Percentiles rank a stretch among this genome's conserved stretches.
These are phyloP conservation scores for Myotis pilosus DNA, from an alignment of 2,797 vertebrate species.

Conservation along the genomic window DNA sequence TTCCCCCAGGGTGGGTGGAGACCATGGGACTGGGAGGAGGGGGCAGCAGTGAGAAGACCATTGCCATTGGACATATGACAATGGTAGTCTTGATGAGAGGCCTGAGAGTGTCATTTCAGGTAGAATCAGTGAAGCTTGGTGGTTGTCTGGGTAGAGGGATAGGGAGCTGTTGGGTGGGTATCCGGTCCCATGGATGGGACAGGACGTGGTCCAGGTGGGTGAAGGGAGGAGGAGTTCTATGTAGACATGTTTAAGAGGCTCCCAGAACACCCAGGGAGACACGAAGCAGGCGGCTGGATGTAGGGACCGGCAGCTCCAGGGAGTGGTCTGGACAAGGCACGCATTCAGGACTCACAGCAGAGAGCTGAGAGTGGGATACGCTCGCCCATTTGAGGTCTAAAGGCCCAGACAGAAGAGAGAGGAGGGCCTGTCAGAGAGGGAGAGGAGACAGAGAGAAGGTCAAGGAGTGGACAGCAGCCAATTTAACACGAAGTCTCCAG, in stretches of 20 bases:
- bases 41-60: too few relatives aligned
- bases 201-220: neutral
- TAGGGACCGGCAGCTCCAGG: neutral
- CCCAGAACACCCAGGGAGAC: too few relatives aligned
- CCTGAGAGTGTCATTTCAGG: too few relatives aligned
- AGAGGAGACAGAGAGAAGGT: neutral
- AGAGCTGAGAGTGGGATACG: neutral
- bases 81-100: too few relatives aligned
- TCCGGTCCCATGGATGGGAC: rapidly evolving
- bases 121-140: too few relatives aligned
- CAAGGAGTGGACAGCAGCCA: neutral
- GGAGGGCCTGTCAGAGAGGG: neutral
- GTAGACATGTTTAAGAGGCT: neutral
- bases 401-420: neutral
- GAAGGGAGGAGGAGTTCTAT: neutral
- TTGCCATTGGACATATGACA: too few relatives aligned
- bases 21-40: neutral
- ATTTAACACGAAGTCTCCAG: neutral
- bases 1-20: neutral
- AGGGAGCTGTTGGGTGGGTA: neutral
- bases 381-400: neutral
- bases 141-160: rapidly evolving
- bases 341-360: neutral
- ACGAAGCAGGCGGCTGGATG: too few relatives aligned
- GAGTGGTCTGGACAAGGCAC: too few relatives aligned